Evolutionary conservation across 1,140 invertebrate genomes (phyloP), one percentile per base, ranked within the genome.

Genomic region (Magallana angulata): DNA sequence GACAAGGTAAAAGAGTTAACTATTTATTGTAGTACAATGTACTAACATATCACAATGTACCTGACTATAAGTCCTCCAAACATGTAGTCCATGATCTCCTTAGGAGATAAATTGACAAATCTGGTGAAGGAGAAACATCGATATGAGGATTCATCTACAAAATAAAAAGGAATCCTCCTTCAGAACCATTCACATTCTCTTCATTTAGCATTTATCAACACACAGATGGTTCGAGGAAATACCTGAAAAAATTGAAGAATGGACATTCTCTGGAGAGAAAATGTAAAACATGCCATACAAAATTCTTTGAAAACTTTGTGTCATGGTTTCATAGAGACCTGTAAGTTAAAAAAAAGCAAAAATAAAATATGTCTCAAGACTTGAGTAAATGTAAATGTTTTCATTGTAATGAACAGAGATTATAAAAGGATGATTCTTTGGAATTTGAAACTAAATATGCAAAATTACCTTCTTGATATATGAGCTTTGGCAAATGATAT

Each of bases 401-500:
- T 14, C 18, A 48, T 14, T 14, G 62, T 5, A 64, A 18, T 64
- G 62, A 64, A 64, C 62, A 64, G 4, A 64, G 18, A 64, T 64
- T 14, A 16, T 64, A 18, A 16, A 48, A 48, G 2, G 2, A 48
- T 48, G 36, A 48, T 48, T 48, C 36, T 48, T 48, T 48, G 2
- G 36, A 64, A 64, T 64, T 64, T 16, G 62, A 14, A 64, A 16
- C 18, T 64, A 64, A 5, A 64, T 16, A 7, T 64, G 18, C 62
- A 57, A 7, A 48, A 48, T 82, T 87, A 95, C 95, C 94, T 85
- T 98, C 96, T 64, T 97, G 96, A 89, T 97, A 98, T 16, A 99
- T 92, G 24, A 98, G 93, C 92, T 97, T 97, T 14, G 98, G 98
- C 90, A 99, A 93, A 86, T 96, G 94, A 93, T 97, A 98, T 56